Evolutionary conservation across 2,888 invertebrate species (phyloP), one percentile per base, ranked within the genome.

Genomic region (Crossocerus cetratus): DNA sequence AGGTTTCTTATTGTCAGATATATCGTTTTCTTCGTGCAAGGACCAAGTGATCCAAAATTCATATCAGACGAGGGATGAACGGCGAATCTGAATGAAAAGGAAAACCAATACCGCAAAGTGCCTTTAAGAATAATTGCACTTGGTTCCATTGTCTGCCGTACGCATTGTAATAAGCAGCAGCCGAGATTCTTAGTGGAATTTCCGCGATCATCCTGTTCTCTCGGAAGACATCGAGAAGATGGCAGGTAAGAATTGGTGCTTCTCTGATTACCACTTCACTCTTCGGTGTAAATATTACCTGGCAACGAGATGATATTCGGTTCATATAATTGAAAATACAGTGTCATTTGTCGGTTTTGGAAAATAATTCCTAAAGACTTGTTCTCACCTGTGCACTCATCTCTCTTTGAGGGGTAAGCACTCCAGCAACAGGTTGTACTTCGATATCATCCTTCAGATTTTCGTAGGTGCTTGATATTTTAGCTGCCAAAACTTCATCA

Each of bases 1-100:
- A 89, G 92, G 83, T 94, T 94, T 77, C 92, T 92, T 22, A 94
- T 86, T 65, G 92, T 91, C 0, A 94, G 91, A 21, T 92, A 91
- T 84, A 92, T 91, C n/a, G 86, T 88, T 68, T 92, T 92, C 22
- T 90, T 90, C 5, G 91, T 91, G 8, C 91, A 92, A 4, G 93
- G 90, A 14, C 92, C 87, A 81, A 93, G 91, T 8, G 93, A 90
- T 57, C 93, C 93, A 82, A 94, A 94, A 85, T 93, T 92, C 43
- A 94, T 84, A 80, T 92, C 92, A 0, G 92, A 91, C 72, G 91
- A 86, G 0, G 94, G 94, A 78, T 92, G 92, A 16, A 94, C 77
- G 2, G 92, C 92, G 83, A 92, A 94, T 61, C 94, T 94, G 80
- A 20, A 16, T 5, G 3, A 16, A n/a, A 43, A 59, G n/a, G 13